Conservation (phyloP, 2,113 vertebrate species). For the Mohoua ochrocephala region DNA sequence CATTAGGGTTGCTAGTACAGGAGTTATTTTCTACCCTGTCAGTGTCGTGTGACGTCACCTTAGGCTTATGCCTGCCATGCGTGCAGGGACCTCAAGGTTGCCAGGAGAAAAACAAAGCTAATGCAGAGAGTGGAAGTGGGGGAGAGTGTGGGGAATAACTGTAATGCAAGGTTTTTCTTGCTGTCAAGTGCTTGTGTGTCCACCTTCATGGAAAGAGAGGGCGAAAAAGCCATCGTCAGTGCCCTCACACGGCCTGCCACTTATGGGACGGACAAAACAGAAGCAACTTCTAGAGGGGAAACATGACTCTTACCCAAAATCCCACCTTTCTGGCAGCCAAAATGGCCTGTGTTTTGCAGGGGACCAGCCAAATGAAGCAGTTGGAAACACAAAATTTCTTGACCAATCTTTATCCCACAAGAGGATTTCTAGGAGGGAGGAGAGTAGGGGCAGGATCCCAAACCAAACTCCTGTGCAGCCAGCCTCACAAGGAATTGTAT, state of each 20-base stretch:
- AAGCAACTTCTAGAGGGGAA: neutral
- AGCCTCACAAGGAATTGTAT: neutral
- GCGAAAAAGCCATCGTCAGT: neutral
- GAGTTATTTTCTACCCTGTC: neutral
- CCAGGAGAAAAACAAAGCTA: neutral
- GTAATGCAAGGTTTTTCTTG: neutral
- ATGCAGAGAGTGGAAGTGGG: neutral
- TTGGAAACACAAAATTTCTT: neutral
- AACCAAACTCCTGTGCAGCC: conserved; percentile 38
- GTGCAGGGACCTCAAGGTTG: neutral
- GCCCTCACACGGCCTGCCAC: neutral
- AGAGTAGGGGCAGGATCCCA: conserved; percentile 18
- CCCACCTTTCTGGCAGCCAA: neutral
- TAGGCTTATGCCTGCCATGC: neutral
- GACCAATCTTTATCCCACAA: neutral
- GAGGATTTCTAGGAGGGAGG: conserved; percentile 6
- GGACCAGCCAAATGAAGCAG: conserved; percentile 3
- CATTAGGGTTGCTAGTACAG: neutral
- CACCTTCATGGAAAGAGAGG: neutral
- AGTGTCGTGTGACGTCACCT: neutral
- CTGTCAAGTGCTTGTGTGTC: neutral
- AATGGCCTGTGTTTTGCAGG: neutral
- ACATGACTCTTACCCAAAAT: neutral
- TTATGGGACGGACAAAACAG: neutral
- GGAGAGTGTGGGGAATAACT: neutral